These are phyloP conservation scores for Drosophila setifemur DNA, from an alignment of 1,140 invertebrate genomes.

Conservation along the genomic window DNA sequence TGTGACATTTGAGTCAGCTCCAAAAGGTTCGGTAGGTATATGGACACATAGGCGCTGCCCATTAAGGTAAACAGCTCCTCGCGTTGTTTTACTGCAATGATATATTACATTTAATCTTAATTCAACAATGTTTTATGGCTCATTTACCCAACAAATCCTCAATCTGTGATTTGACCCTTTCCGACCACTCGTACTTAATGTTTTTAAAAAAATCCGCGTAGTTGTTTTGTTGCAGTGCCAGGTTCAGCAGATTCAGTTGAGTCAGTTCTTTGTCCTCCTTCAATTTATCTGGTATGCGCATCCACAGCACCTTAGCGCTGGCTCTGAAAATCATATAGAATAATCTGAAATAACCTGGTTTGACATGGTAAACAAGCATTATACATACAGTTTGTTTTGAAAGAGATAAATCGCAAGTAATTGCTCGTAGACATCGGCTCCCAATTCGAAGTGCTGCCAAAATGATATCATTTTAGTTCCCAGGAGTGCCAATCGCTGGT, in stretches of 20 bases:
- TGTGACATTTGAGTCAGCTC: constrained; percentile 50
- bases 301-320: constrained; percentile 63
- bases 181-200: constrained; percentile 67
- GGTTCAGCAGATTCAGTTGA: constrained; percentile 55
- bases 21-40: constrained; percentile 59
- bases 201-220: constrained; percentile 61
- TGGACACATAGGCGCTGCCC: constrained; percentile 62
- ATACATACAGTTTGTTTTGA: constrained; percentile 58
- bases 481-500: neutral
- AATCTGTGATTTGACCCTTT: constrained; percentile 42
- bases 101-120: neutral
- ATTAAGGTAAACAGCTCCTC: constrained; percentile 57
- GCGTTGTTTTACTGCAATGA: constrained; percentile 43
- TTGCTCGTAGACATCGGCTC: constrained; percentile 52
- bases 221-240: constrained; percentile 62
- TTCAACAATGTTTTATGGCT: neutral
- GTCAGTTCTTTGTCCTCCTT: constrained; percentile 59
- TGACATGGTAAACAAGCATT: neutral
- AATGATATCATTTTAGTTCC: neutral
- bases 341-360: too few relatives aligned
- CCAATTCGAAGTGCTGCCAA: constrained; percentile 44
- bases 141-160: constrained; percentile 52
- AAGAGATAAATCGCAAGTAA: constrained; percentile 68
- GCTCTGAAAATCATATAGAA: constrained; percentile 17
- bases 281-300: constrained; percentile 55